Evolutionary conservation across 2,797 vertebrate genomes (phyloP).

Genomic region (Neosilurus mollespiculum): DNA sequence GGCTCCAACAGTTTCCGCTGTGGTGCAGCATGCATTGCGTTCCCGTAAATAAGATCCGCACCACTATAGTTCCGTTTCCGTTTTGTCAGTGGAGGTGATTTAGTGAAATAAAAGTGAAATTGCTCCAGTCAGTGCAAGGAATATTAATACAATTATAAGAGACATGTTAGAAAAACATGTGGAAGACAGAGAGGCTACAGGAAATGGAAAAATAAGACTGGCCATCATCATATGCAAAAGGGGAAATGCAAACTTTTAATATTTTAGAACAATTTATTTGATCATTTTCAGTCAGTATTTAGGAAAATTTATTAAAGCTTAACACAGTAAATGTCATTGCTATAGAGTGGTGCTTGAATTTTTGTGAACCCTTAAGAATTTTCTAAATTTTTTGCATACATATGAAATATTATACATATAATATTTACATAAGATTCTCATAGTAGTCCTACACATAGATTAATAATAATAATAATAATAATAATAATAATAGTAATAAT

Average conservation of each 20-base stretch:
- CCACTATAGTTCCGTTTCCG: constrained; percentile 19
- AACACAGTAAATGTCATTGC: background rate
- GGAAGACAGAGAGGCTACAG: background rate
- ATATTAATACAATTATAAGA: background rate
- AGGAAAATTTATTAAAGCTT: too few relatives aligned
- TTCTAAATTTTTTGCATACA: too few relatives aligned
- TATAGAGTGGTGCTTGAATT: background rate
- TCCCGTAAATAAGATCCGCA: background rate
- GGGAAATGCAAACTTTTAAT: background rate
- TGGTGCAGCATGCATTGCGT: constrained; percentile 14
- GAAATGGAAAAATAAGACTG: background rate
- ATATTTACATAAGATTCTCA: too few relatives aligned
- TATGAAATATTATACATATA: too few relatives aligned
- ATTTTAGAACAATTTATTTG: background rate
- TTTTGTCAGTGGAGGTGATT: background rate
- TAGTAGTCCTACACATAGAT: too few relatives aligned
- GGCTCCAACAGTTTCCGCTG: constrained; percentile 29
- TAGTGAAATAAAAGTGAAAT: background rate
- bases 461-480: too few relatives aligned
- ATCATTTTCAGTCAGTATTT: background rate
- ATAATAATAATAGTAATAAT: too few relatives aligned
- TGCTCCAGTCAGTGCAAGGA: background rate
- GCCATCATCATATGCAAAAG: background rate
- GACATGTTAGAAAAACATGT: background rate
- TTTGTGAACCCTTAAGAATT: too few relatives aligned